phyloP scores from a whole-genome alignment of 2,113 vertebrate species.

The Clupea harengus region DNA sequence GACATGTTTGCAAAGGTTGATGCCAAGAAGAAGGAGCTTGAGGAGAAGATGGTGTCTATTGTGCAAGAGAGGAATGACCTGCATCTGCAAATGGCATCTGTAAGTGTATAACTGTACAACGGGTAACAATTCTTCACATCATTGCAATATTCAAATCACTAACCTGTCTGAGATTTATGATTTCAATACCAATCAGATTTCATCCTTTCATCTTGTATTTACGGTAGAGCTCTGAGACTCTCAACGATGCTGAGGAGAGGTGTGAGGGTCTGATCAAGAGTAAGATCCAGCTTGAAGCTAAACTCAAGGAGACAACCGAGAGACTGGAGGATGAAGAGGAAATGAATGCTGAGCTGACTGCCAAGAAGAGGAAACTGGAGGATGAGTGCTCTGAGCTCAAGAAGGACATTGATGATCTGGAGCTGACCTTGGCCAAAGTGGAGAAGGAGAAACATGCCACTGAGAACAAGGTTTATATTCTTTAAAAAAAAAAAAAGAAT shows the following conservation, averaged over 20 bases:
- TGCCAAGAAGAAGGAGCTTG: constrained; percentile 47
- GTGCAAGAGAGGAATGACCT: constrained; percentile 50
- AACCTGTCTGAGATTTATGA: too few relatives aligned
- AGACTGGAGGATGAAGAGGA: constrained; percentile 77
- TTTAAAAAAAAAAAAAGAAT: too few relatives aligned
- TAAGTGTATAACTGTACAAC: background rate
- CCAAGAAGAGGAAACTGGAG: constrained; percentile 78
- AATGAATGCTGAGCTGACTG: constrained; percentile 69
- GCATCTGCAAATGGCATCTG: constrained; percentile 44
- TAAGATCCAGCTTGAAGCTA: constrained; percentile 54
- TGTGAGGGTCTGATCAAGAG: constrained; percentile 55
- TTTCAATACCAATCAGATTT: background rate
- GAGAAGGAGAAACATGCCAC: constrained; percentile 75
- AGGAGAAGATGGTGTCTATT: constrained; percentile 45
- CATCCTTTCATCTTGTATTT: background rate
- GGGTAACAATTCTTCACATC: too few relatives aligned
- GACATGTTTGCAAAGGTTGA: constrained; percentile 35
- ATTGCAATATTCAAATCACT: background rate
- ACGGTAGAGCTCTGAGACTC: constrained; percentile 58
- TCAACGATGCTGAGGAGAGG: constrained; percentile 53
- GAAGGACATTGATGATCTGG: constrained; percentile 78
- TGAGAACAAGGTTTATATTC: constrained; percentile 44
- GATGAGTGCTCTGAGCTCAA: constrained; percentile 79
- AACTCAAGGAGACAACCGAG: constrained; percentile 58
- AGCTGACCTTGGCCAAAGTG: constrained; percentile 75